Conservation (phyloP, 2,888 invertebrate species). For the Hirtodrosophila confusa region DNA sequence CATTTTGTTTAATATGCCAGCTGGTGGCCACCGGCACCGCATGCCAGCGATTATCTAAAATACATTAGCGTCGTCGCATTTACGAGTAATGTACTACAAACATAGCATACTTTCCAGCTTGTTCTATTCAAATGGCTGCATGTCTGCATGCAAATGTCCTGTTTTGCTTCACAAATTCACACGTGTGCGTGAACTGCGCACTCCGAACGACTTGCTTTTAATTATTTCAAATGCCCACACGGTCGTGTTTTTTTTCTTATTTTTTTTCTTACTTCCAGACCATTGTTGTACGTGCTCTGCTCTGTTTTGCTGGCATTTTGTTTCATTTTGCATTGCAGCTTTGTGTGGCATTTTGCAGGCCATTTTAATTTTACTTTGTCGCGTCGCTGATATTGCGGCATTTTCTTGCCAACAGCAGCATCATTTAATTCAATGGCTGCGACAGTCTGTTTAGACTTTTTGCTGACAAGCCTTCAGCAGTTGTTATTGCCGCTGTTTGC, state of each 20-base stretch:
- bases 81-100: slow-evolving; percentile 37
- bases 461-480: background rate
- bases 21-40: slow-evolving; percentile 41
- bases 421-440: slow-evolving; percentile 13
- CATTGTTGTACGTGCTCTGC: slow-evolving; percentile 28
- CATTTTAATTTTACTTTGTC: slow-evolving; percentile 35
- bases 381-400: slow-evolving; percentile 14
- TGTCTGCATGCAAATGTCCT: slow-evolving; percentile 33
- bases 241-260: background rate
- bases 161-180: slow-evolving; percentile 47
- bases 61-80: slow-evolving; percentile 54
- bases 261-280: slow-evolving; percentile 4
- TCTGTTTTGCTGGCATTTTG: slow-evolving; percentile 13
- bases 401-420: slow-evolving; percentile 6
- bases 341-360: slow-evolving; percentile 28
- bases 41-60: slow-evolving; percentile 68
- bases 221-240: slow-evolving; percentile 37
- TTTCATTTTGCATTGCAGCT: slow-evolving; percentile 22
- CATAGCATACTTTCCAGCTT: slow-evolving; percentile 13
- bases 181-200: slow-evolving; percentile 10
- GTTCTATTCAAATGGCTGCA: slow-evolving; percentile 5
- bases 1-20: slow-evolving; percentile 65
- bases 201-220: slow-evolving; percentile 13
- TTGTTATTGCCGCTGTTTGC: slow-evolving; percentile 15
- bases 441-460: slow-evolving; percentile 12